phyloP scores from a whole-genome alignment of 2,113 vertebrate genomes.

The Grammomys surdaster region DNA sequence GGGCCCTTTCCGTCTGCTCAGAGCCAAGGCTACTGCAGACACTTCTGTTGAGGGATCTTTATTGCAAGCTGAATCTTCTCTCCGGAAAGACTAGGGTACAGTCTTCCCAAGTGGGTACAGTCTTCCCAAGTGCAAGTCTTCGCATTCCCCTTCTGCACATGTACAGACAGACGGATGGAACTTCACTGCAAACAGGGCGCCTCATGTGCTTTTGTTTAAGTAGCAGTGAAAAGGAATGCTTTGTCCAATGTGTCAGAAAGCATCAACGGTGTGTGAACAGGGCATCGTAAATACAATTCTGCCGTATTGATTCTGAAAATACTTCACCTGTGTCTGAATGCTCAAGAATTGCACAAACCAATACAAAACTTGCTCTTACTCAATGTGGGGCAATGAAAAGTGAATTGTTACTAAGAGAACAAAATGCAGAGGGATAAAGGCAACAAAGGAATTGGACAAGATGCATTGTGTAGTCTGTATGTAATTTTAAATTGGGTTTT shows the following conservation, averaged over 20 bases:
- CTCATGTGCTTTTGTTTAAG: fast-evolving
- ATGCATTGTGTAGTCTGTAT: not conserved
- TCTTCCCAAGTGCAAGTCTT: not conserved
- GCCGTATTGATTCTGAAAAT: slow-evolving; percentile 6
- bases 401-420: not conserved
- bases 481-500: slow-evolving; percentile 13
- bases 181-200: fast-evolving
- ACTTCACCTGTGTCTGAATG: not conserved
- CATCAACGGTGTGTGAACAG: not conserved
- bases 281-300: not conserved
- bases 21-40: not conserved
- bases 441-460: not conserved
- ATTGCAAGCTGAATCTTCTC: not conserved
- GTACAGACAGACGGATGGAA: fast-evolving
- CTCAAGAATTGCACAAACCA: not conserved
- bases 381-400: not conserved
- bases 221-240: not conserved
- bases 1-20: not conserved
- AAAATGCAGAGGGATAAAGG: not conserved
- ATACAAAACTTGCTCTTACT: not conserved
- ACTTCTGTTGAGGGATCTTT: not conserved
- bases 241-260: not conserved
- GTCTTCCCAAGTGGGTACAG: no score
- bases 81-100: not conserved
- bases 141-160: fast-evolving